Base-by-base conservation (phyloP, 2,797 vertebrate species). In the Pelobates cultripes region DNA sequence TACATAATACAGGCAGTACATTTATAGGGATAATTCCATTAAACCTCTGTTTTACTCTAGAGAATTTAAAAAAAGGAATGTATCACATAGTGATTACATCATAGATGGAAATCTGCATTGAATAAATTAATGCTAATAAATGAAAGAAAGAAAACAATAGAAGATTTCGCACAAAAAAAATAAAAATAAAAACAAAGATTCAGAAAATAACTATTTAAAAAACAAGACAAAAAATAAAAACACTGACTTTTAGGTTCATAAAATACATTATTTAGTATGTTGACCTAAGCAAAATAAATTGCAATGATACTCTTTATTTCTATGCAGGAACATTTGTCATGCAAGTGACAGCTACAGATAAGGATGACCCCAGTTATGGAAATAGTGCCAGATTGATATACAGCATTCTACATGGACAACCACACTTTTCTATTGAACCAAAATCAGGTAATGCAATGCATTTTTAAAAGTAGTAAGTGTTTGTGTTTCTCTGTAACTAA, bases 401-500 rank as follows among this genome's bases (percentile, higher is more conserved):
- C 85, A 96, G 93, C 86, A 94, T 99, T 70, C 79, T 95, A 80
- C 94, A 95, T 87, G 97, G 97, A 85, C 97, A 97, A 83, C 96
- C 98, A 6, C 99, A 99, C 90, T 99, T 99, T 92, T 97, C 96
- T 28, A 94, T 99, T 90, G 96, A 99, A 87, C 95, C 96, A 40
- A 98, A 95, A 83, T 98, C 98, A 88, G 98, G 98, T 99, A 84
- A 75, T 14, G 15, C 3, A 51, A 51, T 6, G 10, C 47, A 51
- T 51, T 51, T 51, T 51, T 51, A 51, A 51, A 51, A 6, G 10
- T 51, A 51, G 47, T 12, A 57, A 12, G 10, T 57, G 55, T 57
- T 57, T 57, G 9, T 57, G 4, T 57, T 57, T 57, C 3, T 1
- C 13, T 57, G 9, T 57, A 12, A 12, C 8, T 57, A 57, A 51